phyloP scores from a whole-genome alignment of 2,797 vertebrate genomes.

The Basileuterus tristriatus region DNA sequence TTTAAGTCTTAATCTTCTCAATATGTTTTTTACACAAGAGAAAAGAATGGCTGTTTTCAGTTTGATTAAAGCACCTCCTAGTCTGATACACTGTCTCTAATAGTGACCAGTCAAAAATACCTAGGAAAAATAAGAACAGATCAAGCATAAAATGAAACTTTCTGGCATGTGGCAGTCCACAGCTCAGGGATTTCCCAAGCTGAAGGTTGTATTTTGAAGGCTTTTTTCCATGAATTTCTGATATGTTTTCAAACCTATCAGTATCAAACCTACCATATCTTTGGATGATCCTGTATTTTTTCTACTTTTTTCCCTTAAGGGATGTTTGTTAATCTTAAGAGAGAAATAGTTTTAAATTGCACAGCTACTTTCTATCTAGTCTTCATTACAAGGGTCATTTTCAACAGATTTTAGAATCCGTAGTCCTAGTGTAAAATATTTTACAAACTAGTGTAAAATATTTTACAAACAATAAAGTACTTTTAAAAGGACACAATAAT shows the following conservation, averaged over 20 bases:
- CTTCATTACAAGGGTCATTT: background rate
- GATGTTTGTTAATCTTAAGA: background rate
- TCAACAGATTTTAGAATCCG: background rate
- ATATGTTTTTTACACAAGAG: background rate
- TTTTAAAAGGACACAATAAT: background rate
- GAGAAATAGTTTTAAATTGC: background rate
- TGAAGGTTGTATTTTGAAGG: slow-evolving; percentile 16
- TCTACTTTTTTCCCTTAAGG: background rate
- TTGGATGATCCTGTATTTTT: background rate
- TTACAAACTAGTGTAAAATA: background rate
- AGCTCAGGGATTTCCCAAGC: slow-evolving; percentile 32
- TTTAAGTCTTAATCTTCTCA: background rate
- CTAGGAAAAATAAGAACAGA: background rate
- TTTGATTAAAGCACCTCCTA: background rate
- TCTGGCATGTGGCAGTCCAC: slow-evolving; percentile 43
- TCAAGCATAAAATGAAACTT: slow-evolving; percentile 50
- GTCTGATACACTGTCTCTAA: background rate
- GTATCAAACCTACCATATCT: background rate
- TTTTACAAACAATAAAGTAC: background rate
- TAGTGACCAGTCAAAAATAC: background rate
- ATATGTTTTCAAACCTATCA: slow-evolving; percentile 2
- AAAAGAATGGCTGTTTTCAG: background rate
- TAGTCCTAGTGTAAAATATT: background rate
- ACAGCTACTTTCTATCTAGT: background rate
- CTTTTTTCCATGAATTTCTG: slow-evolving; percentile 22